Base-by-base conservation (phyloP, 2,113 vertebrate species). In the Oreotrochilus melanogaster region DNA sequence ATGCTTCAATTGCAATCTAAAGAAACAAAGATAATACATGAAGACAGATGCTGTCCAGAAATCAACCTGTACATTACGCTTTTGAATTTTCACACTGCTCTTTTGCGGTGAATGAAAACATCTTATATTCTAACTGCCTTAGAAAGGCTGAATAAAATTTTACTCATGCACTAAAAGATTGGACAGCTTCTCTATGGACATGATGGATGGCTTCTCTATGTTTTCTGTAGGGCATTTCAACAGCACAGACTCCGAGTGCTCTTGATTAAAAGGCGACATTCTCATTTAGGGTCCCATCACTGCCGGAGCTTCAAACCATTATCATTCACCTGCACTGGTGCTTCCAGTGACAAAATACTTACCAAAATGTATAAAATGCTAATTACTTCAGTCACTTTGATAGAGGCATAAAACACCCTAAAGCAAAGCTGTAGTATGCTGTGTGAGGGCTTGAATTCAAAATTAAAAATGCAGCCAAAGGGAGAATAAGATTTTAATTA, bases 181-280 rank as follows among this genome's bases (percentile, higher is more conserved):
- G 93, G 90, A 82, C 92, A 96, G 96, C 95, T 95, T n/a, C n/a
- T n/a, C n/a, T n/a, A n/a, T n/a, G n/a, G n/a, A n/a, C n/a, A n/a
- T 93, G 97, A 97, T 96, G 88, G 95, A 97, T 96, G 67, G 86
- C 89, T 96, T 96, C 88, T 58, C 93, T 74, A 15, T 69, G 86
- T 72, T 94, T 93, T 94, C 93, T 96, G 78, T 92, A 96, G 95
- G 85, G 96, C 94, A 93, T 93, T 96, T 95, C 94, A 96, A 96
- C 78, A 94, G 74, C 92, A 93, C 45, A 70, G 79, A 86, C 93
- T 96, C 78, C 80, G 89, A 94, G 83, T 64, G 84, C 60, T 94
- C 95, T 95, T 97, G 95, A 95, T 97, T 97, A 97, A 97, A 97
- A 91, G 86, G 60, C 2, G 21, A 94, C 83, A 86, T 74, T 94